phyloP scores from a whole-genome alignment of 2,797 vertebrate species.

The Tragopan temminckii region DNA sequence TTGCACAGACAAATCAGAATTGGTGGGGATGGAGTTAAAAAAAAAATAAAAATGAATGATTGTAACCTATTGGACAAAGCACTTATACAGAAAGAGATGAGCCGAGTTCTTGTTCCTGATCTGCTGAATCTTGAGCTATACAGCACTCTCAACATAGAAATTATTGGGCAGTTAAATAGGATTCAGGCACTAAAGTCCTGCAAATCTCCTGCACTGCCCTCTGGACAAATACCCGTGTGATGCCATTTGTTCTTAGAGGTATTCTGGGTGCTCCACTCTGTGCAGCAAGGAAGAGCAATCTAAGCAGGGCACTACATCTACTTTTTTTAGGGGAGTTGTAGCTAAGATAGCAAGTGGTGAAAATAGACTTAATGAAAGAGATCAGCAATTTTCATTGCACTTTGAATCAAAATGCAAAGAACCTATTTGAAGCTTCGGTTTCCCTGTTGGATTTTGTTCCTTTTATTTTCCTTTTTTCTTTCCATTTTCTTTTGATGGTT shows the following conservation, averaged over 20 bases:
- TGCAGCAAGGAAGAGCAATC: not conserved
- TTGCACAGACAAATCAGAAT: not conserved
- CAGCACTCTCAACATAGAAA: not conserved
- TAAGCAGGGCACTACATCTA: not conserved
- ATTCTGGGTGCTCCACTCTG: not conserved
- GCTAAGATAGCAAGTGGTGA: not conserved
- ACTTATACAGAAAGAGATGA: not conserved
- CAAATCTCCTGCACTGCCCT: not conserved
- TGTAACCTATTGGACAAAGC: not conserved
- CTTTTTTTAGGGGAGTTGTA: not conserved
- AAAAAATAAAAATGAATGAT: rapidly evolving
- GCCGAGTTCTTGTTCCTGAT: not conserved
- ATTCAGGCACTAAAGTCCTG: not conserved
- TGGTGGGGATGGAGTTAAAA: not conserved
- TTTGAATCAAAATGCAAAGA: not conserved
- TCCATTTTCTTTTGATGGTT: not conserved
- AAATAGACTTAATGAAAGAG: not conserved
- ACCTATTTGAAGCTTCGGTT: not conserved
- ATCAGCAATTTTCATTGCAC: not conserved
- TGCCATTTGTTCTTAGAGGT: not conserved
- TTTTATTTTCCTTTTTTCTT: not conserved
- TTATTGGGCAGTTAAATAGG: not conserved
- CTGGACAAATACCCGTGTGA: not conserved
- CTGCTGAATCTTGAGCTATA: not conserved
- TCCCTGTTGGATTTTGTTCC: not conserved